A percentile compares a stretch with the other conserved stretches of the same genome.
Evolutionary conservation across 2,113 vertebrate species (phyloP).

Genomic region (Forbesichthys agassizii): DNA sequence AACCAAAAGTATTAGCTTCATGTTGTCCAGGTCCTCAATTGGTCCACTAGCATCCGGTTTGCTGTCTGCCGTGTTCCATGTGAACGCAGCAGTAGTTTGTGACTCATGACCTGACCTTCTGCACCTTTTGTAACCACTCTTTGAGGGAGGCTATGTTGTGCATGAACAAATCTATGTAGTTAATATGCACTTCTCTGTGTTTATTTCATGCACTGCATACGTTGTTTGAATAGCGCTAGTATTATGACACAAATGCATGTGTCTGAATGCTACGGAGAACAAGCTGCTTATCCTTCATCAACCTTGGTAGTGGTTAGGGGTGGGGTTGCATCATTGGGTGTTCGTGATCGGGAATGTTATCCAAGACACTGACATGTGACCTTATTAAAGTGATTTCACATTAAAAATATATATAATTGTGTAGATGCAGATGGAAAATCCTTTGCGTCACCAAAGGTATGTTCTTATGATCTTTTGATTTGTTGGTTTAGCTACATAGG

Average conservation of each 20-base stretch:
- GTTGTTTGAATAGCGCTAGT: constrained; percentile 9
- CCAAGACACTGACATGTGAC: constrained; percentile 37
- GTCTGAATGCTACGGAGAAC: constrained; percentile 30
- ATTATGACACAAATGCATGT: no score
- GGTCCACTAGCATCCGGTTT: no score
- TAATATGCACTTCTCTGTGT: background rate
- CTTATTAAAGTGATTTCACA: constrained; percentile 49
- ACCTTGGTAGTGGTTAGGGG: background rate
- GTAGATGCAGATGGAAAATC: constrained; percentile 7
- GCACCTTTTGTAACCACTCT: constrained; percentile 4
- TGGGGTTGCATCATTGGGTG: constrained; percentile 31
- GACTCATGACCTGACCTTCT: no score
- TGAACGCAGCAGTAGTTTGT: no score
- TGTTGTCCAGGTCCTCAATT: no score
- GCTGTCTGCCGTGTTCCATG: no score
- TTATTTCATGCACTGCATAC: constrained; percentile 14
- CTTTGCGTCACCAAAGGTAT: constrained; percentile 7
- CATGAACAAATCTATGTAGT: constrained; percentile 2
- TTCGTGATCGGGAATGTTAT: constrained; percentile 52
- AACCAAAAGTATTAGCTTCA: no score
- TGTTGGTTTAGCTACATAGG: constrained; percentile 26
- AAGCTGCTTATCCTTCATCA: constrained; percentile 18
- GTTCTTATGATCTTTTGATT: constrained; percentile 10
- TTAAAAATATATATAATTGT: constrained; percentile 28
- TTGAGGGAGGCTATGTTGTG: constrained; percentile 8